phyloP scores from a whole-genome alignment of 2,797 vertebrate genomes.

The Microtus agrestis region DNA sequence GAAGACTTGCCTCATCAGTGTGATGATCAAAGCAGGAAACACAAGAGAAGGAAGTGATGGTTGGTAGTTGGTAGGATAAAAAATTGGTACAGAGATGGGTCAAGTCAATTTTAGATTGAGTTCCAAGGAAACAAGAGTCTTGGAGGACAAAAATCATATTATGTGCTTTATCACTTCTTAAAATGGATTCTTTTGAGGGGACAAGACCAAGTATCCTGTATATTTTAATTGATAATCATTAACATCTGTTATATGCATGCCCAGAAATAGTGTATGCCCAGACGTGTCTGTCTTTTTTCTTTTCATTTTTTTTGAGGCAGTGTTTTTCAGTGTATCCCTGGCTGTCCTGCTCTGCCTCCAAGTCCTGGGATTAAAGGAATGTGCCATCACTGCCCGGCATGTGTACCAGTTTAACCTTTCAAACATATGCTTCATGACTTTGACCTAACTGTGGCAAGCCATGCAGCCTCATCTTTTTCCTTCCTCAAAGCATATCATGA shows the following conservation, averaged over 20 bases:
- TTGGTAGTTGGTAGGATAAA: background rate
- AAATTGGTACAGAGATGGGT: background rate
- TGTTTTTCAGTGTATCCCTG: background rate
- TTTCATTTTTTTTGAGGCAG: background rate
- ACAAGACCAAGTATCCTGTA: background rate
- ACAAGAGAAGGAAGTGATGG: background rate
- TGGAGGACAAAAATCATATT: background rate
- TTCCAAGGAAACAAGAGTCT: background rate
- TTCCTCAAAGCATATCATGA: background rate
- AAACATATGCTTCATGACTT: background rate
- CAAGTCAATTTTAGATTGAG: conserved; percentile 9
- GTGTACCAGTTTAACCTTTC: background rate
- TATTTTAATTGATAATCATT: background rate
- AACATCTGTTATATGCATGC: background rate
- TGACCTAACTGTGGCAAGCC: background rate
- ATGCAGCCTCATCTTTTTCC: background rate
- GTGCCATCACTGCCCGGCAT: background rate
- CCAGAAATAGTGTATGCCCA: background rate
- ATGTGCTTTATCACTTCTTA: background rate
- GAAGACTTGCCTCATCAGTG: background rate
- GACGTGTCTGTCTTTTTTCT: background rate
- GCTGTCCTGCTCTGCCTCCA: background rate
- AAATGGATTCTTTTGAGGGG: background rate
- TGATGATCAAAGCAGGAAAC: background rate
- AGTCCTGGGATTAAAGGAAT: background rate